Base-by-base conservation (phyloP, 2,888 invertebrate genomes). In the Rhaphigaster nebulosa region DNA sequence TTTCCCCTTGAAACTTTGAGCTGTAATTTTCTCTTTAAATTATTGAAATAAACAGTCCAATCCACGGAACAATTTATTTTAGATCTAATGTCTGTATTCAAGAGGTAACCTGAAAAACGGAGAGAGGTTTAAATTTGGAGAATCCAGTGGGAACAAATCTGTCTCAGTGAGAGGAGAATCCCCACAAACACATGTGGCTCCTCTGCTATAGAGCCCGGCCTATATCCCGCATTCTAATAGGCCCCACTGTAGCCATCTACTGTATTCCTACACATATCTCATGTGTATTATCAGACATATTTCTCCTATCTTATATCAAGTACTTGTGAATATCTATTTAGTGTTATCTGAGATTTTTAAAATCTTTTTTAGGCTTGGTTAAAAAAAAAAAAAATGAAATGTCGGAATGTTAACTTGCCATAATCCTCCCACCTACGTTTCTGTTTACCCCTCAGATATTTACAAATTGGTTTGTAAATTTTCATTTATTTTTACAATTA, bases 81-180 rank as follows among this genome's bases (percentile, higher is more conserved):
- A 45, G 10, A 45, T 10, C 10, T n/a, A n/a, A n/a, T 45, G 45
- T 4, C 45, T 56, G 56, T 26, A 56, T 4, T 26, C 56, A 56
- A 56, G 56, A 56, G 56, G 4, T 8, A 4, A 2, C 4, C 45
- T 45, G 45, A 45, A 4, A 45, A 45, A 45, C 45, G 23, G 23
- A n/a, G 60, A 60, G 60, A 60, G n/a, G n/a, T 60, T 60, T 60
- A 60, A 60, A 60, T 60, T 60, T 60, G 60, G n/a, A 60, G 60
- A 60, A 60, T n/a, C 60, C 60, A 10, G 10, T 13, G 13, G 60
- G n/a, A 4, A 60, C 60, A 60, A 60, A 60, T 60, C 60, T 60
- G 60, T n/a, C 60, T 60, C n/a, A 0, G n/a, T 10, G n/a, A 12
- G 60, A 45, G 45, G 6, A 45, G 6, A 45, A 45, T 45, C 45